Evolutionary conservation across 2,797 vertebrate genomes (phyloP).

Genomic region (Eulemur albifrons): DNA sequence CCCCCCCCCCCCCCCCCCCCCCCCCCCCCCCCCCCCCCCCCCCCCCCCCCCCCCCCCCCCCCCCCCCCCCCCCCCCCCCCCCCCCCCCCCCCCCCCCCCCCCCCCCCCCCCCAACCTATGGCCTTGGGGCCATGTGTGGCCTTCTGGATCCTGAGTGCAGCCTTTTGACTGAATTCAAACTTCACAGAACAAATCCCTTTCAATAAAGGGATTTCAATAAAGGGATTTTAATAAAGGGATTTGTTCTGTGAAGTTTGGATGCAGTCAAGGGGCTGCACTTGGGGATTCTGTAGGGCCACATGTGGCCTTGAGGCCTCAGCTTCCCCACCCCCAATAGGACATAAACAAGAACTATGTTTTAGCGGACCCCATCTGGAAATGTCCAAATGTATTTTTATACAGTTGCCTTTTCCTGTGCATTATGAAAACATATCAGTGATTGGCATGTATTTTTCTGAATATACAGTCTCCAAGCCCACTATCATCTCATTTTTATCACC

Average conservation of each 20-base stretch:
- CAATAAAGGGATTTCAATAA: too few relatives aligned
- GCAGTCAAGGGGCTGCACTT: neutral
- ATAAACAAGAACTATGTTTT: neutral
- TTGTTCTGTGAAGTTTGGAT: neutral
- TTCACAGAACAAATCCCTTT: neutral
- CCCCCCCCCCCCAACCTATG: too few relatives aligned
- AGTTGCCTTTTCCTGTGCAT: neutral
- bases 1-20: too few relatives aligned
- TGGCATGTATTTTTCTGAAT: neutral
- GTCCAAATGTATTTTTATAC: neutral
- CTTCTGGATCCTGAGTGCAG: neutral
- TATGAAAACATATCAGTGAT: neutral
- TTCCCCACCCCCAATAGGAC: neutral
- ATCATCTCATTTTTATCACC: neutral
- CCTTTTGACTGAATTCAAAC: neutral
- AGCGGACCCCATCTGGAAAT: neutral
- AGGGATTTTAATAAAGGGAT: neutral
- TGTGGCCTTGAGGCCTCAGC: neutral
- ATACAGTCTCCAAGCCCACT: neutral
- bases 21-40: too few relatives aligned
- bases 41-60: too few relatives aligned
- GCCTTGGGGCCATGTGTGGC: neutral
- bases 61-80: too few relatives aligned
- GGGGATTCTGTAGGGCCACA: neutral
- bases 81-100: too few relatives aligned